Evolutionary conservation across 2,797 vertebrate species (phyloP), one percentile per base, ranked within the genome.

Genomic region (Cottoperca gobio): DNA sequence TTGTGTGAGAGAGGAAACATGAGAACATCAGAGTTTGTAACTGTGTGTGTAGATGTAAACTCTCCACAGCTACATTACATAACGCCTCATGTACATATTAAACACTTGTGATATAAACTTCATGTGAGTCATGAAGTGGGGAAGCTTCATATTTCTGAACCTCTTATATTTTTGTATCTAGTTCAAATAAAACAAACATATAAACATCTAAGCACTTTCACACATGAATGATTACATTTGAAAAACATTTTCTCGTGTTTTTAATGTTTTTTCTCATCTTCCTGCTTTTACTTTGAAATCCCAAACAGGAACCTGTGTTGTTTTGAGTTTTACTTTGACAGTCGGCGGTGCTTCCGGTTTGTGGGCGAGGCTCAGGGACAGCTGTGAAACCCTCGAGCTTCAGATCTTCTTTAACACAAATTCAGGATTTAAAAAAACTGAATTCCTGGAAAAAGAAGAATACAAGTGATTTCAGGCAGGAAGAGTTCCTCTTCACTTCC

Each of bases 271-370:
- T 1, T 5, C 0, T 14, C 7, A 24, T 12, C 1, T 3, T 26
- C 3, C 2, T 19, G 46, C 57, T 55, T 74, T 85, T 90, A 86
- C 24, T 71, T 13, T 88, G 83, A 79, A 84, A 63, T 0, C 0
- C 1, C 0, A 4, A 2, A 39, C 35, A 40, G 80, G 78, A 83
- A 39, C 0, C 7, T 1, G 39, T 31, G 0, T 24, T 2, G 6
- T 4, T 3, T 12, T 0, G 11, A 37, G 11, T 59, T 70, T 54
- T 70, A n/a, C 0, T n/a, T 39, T 71, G 71, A 65, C 67, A 60
- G 10, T 24, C 0, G 12, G 0, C 1, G 43, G 24, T 26, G 37
- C n/a, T 77, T 86, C 76, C 80, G 2, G 54, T 43, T 1, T 0
- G 67, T n/a, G 70, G 81, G 83, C 28, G 85, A 3, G 60, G 78